phyloP scores from a whole-genome alignment of 2,797 vertebrate genomes.

The Momotus momota region DNA sequence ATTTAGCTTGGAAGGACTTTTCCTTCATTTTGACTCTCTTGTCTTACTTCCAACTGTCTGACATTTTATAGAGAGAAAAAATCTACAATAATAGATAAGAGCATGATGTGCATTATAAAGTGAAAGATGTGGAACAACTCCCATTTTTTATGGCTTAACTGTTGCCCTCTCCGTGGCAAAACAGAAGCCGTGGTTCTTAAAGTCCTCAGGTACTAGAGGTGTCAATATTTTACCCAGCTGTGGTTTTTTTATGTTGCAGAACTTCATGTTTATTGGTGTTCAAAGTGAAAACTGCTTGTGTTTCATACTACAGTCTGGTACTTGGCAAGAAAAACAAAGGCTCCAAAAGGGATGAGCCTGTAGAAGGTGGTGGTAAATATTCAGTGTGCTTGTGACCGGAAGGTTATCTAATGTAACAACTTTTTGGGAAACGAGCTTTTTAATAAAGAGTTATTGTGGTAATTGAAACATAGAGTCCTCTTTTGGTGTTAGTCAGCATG shows the following conservation, averaged over 20 bases:
- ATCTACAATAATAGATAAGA: background rate
- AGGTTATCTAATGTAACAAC: background rate
- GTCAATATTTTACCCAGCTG: background rate
- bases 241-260: background rate
- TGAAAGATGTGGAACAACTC: background rate
- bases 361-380: background rate
- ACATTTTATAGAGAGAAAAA: background rate
- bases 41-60: background rate
- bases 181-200: background rate
- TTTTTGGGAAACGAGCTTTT: background rate
- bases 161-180: background rate
- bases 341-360: background rate
- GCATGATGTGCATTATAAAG: background rate
- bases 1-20: background rate
- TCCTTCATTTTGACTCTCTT: background rate
- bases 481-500: background rate
- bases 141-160: background rate
- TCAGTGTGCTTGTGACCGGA: background rate
- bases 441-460: slow-evolving; percentile 5
- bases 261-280: background rate
- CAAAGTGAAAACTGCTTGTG: background rate
- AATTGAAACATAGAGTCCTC: background rate
- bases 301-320: background rate
- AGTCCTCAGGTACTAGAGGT: background rate
- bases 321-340: background rate